phyloP scores from a whole-genome alignment of 1,140 invertebrate genomes.

The Hypothenemus hampei region DNA sequence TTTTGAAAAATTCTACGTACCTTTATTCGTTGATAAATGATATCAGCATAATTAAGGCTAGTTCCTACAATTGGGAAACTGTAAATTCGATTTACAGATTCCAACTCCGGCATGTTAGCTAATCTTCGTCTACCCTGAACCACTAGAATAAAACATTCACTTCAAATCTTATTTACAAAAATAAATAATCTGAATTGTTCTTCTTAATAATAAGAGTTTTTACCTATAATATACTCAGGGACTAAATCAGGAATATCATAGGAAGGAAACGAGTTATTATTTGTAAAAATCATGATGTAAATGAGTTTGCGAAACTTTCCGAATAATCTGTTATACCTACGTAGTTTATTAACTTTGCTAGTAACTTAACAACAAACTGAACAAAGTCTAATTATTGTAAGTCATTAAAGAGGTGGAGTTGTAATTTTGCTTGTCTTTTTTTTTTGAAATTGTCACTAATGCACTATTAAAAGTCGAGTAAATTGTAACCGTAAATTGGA shows the following conservation, averaged over 20 bases:
- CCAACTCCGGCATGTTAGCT: slow-evolving; percentile 51
- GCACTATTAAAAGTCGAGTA: no score
- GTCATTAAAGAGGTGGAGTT: no score
- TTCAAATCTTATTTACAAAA: no score
- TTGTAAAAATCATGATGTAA: slow-evolving; percentile 7
- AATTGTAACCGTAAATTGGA: no score
- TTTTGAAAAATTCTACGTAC: no score
- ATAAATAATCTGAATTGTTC: background rate
- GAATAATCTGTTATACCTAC: no score
- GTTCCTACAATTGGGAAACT: slow-evolving; percentile 68
- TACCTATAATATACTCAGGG: slow-evolving; percentile 9
- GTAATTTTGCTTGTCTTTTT: no score
- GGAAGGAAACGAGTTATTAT: slow-evolving; percentile 10
- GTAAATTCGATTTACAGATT: slow-evolving; percentile 61
- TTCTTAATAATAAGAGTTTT: background rate
- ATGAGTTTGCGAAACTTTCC: no score
- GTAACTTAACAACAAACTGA: no score
- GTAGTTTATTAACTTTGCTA: no score
- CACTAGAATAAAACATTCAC: slow-evolving; percentile 23
- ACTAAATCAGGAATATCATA: slow-evolving; percentile 8
- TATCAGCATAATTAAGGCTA: slow-evolving; percentile 61
- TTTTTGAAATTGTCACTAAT: no score
- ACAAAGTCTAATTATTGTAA: no score
- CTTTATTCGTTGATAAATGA: slow-evolving; percentile 64
- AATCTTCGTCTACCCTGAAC: slow-evolving; percentile 27